Evolutionary conservation across 2,888 invertebrate genomes (phyloP).

Genomic region (Ectobius pallidus): DNA sequence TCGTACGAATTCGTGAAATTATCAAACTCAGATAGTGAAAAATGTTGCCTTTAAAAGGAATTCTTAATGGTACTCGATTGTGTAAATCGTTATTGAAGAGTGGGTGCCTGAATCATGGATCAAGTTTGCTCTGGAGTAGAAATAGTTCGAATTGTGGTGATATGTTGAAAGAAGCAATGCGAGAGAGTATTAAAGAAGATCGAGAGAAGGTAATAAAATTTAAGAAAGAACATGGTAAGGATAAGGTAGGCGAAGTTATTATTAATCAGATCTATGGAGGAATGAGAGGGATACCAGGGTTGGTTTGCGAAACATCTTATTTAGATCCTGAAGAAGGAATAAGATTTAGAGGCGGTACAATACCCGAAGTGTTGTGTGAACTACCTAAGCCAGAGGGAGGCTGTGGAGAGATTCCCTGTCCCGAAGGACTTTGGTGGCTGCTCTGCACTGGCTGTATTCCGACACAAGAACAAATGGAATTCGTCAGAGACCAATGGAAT

Average conservation of each 20-base stretch:
- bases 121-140: too few relatives aligned
- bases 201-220: conserved; percentile 85
- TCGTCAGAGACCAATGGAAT: conserved; percentile 75
- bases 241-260: conserved; percentile 95
- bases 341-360: conserved; percentile 89
- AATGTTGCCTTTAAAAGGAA: too few relatives aligned
- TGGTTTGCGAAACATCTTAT: conserved; percentile 94
- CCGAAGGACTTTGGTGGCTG: conserved; percentile 94
- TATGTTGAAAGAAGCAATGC: not conserved
- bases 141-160: not conserved
- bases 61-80: too few relatives aligned
- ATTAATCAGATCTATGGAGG: conserved; percentile 83
- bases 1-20: too few relatives aligned
- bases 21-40: too few relatives aligned
- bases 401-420: conserved; percentile 77
- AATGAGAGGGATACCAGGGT: conserved; percentile 93
- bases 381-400: conserved; percentile 73
- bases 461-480: conserved; percentile 51
- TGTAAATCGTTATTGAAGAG: too few relatives aligned
- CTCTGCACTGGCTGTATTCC: conserved; percentile 89
- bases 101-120: too few relatives aligned
- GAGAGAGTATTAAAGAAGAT: not conserved
- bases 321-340: conserved; percentile 95
- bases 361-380: conserved; percentile 88
- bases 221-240: conserved; percentile 84